Base-by-base conservation (phyloP, 2,888 invertebrate species). In the Crepidodera aurea region DNA sequence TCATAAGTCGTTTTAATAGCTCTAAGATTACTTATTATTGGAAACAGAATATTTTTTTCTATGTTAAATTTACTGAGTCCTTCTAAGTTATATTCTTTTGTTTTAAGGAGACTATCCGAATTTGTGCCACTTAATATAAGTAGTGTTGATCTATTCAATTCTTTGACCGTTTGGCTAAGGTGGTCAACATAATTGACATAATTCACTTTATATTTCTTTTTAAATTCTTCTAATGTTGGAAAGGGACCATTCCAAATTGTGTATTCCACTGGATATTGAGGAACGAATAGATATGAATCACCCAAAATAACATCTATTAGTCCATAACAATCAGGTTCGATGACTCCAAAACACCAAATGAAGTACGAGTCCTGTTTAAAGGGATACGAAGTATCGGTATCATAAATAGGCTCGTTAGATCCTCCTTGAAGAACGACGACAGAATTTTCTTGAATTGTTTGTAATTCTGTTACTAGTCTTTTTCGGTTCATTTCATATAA, bases 211-310 rank as follows among this genome's bases (percentile, higher is more conserved):
- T 98, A 99, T 72, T 91, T 87, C 1, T 85, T 79, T 74, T 87
- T 87, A 78, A 94, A 93, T 73, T 94, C 91, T 0, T 89, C 85
- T 46, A 88, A 84, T 0, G 86, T 82, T 2, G 87, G 83, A 29
- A 97, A 83, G 60, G 88, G 90, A 32, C 98, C 99, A 91, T 95
- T 93, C 97, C 97, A 98, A 13, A 96, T 88, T 57, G 91, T 92
- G 82, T 98, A 98, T 51, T 90, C 89, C 2, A 88, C 88, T 0
- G 94, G 92, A 6, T 96, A 84, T 53, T 89, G 86, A 0, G 96
- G 97, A 8, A 96, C 88, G 83, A 98, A 98, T 16, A 99, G 82
- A 56, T 89, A 83, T 0, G 91, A 82, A 19, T 85, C 84, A 0
- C 90, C 90, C 1, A 87, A 88, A 6, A 83, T 83, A 0, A 94